Base-by-base conservation (phyloP, 2,797 vertebrate genomes). In the Hydrolagus colliei region DNA sequence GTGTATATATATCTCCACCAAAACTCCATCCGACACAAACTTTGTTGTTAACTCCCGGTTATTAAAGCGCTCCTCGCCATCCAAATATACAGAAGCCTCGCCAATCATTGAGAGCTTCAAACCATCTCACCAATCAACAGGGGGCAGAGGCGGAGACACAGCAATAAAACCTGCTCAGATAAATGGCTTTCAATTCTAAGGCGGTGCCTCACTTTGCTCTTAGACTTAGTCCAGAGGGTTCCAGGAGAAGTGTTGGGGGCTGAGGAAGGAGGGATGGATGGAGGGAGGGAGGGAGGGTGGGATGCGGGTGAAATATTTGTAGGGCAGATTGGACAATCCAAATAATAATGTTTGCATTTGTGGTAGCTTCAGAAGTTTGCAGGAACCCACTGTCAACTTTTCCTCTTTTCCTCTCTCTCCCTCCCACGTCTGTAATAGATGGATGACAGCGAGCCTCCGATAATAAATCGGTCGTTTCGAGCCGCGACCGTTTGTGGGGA, bases 281-380 rank as follows among this genome's bases (percentile, higher is more conserved):
- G 32, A 73, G n/a, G 12, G 72, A 1, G 13, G 72, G 72, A 22
- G 9, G 22, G 32, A 73, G n/a, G 12, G 72, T 0, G 13, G 72
- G 27, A 7, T 73, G 2, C 14, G 8, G 22, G 16, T 12, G 27
- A 73, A 35, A 22, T 73, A 32, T 32, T 73, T 79, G 88, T 20
- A 67, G 8, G 7, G 0, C 41, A 6, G 0, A 20, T 32, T 74
- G 0, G 0, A 78, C 41, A 52, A 52, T 52, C 2, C 2, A 52
- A 52, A 3, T 52, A 52, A 52, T 52, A 52, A 52, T 52, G 52
- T 87, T 61, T 41, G 87, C 73, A 16, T 1, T 11, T 35, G 62
- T 86, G 9, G 0, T 3, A 4, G 72, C 72, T 52, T 52, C 41
- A 52, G 6, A 6, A 52, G 41, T 6, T 52, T 52, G 3, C 41